Base-by-base conservation (phyloP, 2,888 invertebrate genomes). In the Spilosoma lubricipeda region DNA sequence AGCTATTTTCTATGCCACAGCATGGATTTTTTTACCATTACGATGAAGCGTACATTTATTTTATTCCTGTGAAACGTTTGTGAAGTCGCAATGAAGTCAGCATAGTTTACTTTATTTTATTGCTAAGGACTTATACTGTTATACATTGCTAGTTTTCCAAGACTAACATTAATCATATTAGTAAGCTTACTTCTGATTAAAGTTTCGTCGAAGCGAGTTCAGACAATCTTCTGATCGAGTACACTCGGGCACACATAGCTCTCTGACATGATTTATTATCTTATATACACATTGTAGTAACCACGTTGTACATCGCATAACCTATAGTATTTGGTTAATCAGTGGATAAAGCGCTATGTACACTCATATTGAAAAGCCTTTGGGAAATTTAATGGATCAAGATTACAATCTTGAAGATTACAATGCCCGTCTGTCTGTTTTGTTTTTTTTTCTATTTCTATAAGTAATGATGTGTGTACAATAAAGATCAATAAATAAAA, bases 231-330 rank as follows among this genome's bases (percentile, higher is more conserved):
- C 56, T 70, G 36, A 18, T 0, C 4, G 77, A 82, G 66, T 80
- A 66, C 80, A 80, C 82, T 75, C 45, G 63, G 36, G 39, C 74
- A 63, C 69, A 77, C 63, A 69, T 64, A 36, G 63, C 63, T 72
- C 67, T 68, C 64, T 48, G n/a, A 73, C 48, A 48, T 64, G 68
- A 73, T 73, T 73, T 68, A 68, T 64, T 73, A 73, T 68, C 68
- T 48, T n/a, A 67, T 39, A 36, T 68, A 67, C 67, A 59, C 39
- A 23, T 42, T 71, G 33, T 36, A 65, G 23, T 64, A 52, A 71
- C 39, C 45, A 42, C 36, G 52, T 63, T 63, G 63, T 33, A 67
- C 52, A 52, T 48, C 36, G 15, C 39, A 67, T 66, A 56, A 52
- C 13, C 33, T 13, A n/a, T 71, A 39, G 27, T 52, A 56, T 52